These are phyloP conservation scores for Triplophysa tibetana DNA, from an alignment of 2,113 vertebrate genomes.

Conservation along the genomic window DNA sequence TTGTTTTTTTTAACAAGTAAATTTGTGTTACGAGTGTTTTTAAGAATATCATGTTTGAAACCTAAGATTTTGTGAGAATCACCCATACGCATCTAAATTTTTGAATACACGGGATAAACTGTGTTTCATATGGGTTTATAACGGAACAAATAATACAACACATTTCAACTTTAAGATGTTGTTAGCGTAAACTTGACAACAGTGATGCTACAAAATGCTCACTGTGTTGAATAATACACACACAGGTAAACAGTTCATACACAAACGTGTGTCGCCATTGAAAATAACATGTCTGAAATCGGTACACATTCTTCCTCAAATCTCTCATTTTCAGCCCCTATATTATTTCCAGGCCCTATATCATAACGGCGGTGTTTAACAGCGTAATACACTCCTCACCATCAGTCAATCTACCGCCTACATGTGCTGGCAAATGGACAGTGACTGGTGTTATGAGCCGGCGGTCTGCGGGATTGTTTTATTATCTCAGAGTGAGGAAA, in stretches of 20 bases:
- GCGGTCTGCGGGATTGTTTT: conserved; percentile 54
- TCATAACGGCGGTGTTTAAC: conserved; percentile 23
- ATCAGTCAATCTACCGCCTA: not conserved
- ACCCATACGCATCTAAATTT: too few species aligned
- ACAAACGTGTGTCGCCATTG: not conserved
- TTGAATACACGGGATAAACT: too few species aligned
- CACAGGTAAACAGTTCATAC: not conserved
- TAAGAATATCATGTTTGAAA: too few species aligned
- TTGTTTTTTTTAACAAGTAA: too few species aligned
- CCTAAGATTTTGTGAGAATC: too few species aligned
- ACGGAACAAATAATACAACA: too few species aligned
- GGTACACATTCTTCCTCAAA: not conserved
- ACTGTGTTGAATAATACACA: not conserved
- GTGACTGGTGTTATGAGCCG: conserved; percentile 9
- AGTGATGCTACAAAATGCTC: too few species aligned
- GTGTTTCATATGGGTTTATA: too few species aligned
- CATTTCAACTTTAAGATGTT: too few species aligned
- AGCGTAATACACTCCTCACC: not conserved
- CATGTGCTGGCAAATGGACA: conserved; percentile 31
- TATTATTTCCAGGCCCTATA: not conserved
- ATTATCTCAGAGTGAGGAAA: conserved; percentile 64
- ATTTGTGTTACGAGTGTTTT: too few species aligned
- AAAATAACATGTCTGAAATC: not conserved
- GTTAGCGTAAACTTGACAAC: too few species aligned
- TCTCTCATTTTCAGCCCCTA: not conserved